phyloP scores from a whole-genome alignment of 2,888 invertebrate species.

The Heliconius charithonia region DNA sequence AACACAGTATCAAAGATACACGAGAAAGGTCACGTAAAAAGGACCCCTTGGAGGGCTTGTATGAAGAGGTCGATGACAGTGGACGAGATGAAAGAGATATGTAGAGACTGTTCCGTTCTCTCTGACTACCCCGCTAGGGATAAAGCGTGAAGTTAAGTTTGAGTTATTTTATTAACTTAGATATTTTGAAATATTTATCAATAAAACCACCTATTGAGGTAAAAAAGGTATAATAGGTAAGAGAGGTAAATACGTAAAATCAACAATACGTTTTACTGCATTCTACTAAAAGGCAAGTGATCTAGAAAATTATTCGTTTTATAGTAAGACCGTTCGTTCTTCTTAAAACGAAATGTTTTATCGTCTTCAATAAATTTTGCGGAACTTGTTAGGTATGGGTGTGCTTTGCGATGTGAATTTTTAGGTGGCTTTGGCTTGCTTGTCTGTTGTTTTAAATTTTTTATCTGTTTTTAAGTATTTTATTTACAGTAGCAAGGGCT shows the following conservation, averaged over 20 bases:
- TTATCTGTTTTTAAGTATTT: conserved; percentile 8
- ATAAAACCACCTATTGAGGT: no score
- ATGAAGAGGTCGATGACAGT: no score
- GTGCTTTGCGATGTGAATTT: conserved; percentile 43
- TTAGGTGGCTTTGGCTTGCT: conserved; percentile 25
- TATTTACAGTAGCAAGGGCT: not conserved
- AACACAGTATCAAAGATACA: no score
- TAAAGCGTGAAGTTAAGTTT: no score
- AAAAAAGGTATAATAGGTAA: not conserved
- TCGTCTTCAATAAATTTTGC: conserved; percentile 47
- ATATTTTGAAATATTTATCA: no score
- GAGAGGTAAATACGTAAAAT: not conserved
- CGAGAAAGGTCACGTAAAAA: no score
- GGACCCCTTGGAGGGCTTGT: no score
- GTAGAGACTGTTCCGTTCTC: no score
- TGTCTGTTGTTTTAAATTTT: conserved; percentile 9
- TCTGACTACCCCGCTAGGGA: no score
- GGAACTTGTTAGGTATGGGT: conserved; percentile 45
- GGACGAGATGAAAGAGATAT: no score
- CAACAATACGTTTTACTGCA: conserved; percentile 36
- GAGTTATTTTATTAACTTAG: no score
- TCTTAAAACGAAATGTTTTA: conserved; percentile 49
- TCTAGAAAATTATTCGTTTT: conserved; percentile 46
- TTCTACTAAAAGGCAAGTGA: conserved; percentile 43
- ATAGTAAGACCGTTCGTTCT: conserved; percentile 47